phyloP scores from a whole-genome alignment of 2,113 vertebrate species.

The Ictidomys tridecemlineatus region DNA sequence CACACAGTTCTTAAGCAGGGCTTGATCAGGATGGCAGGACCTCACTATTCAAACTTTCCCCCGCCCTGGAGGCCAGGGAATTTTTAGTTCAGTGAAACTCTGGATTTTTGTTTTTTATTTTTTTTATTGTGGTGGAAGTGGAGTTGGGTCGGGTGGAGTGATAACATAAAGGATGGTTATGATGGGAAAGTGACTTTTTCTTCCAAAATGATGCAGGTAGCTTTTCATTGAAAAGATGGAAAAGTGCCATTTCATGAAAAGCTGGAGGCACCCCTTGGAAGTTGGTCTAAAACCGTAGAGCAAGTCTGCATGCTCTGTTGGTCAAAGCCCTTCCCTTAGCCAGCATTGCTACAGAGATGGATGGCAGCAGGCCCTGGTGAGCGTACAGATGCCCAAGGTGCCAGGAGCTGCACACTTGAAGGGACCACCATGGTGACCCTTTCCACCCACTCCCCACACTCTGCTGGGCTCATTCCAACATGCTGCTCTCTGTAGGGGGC shows the following conservation, averaged over 20 bases:
- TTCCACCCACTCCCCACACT: too few species aligned
- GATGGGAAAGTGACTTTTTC: background rate
- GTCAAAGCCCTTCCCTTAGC: too few species aligned
- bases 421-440: background rate
- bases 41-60: background rate
- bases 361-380: too few species aligned
- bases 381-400: too few species aligned
- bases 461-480: background rate
- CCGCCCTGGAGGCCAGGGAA: background rate
- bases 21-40: background rate
- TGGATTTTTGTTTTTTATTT: background rate
- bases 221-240: background rate
- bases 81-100: background rate
- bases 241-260: too few species aligned
- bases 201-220: background rate
- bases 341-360: too few species aligned
- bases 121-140: background rate
- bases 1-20: background rate
- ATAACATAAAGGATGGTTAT: background rate
- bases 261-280: background rate
- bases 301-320: background rate
- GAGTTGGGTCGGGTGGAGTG: too few species aligned
- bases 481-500: background rate
- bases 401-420: too few species aligned
- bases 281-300: background rate